phyloP scores from a whole-genome alignment of 2,797 vertebrate species.

The Poecilia gillii region DNA sequence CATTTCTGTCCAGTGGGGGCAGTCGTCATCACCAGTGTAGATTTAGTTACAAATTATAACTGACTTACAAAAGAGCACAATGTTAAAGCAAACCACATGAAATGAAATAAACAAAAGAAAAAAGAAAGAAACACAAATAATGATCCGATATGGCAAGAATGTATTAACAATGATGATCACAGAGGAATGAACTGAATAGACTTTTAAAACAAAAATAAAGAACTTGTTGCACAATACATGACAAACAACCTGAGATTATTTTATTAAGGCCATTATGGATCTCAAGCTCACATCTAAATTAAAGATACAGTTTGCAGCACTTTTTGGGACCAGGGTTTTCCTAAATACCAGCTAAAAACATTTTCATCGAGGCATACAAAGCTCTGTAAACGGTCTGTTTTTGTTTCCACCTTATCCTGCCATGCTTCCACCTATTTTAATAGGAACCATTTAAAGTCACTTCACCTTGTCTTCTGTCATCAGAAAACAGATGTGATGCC shows the following conservation, averaged over 20 bases:
- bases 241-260: neutral
- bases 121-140: too few species aligned
- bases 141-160: too few species aligned
- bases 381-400: conserved; percentile 31
- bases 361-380: conserved; percentile 36
- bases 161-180: too few species aligned
- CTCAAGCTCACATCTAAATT: conserved; percentile 51
- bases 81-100: too few species aligned
- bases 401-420: conserved; percentile 13
- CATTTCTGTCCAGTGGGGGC: too few species aligned
- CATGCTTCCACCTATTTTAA: conserved; percentile 39
- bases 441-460: conserved; percentile 44
- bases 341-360: conserved; percentile 42
- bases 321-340: conserved; percentile 59
- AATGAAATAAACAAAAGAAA: neutral
- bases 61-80: too few species aligned
- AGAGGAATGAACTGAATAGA: too few species aligned
- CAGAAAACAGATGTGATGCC: conserved; percentile 50
- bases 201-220: too few species aligned
- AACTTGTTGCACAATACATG: neutral
- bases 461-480: conserved; percentile 57
- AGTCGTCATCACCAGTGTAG: too few species aligned
- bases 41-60: too few species aligned
- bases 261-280: conserved; percentile 44
- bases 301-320: conserved; percentile 53